A percentile compares a stretch with the other conserved stretches of the same genome.
phyloP scores from a whole-genome alignment of 2,113 vertebrate genomes.

The Craseonycteris thonglongyai region DNA sequence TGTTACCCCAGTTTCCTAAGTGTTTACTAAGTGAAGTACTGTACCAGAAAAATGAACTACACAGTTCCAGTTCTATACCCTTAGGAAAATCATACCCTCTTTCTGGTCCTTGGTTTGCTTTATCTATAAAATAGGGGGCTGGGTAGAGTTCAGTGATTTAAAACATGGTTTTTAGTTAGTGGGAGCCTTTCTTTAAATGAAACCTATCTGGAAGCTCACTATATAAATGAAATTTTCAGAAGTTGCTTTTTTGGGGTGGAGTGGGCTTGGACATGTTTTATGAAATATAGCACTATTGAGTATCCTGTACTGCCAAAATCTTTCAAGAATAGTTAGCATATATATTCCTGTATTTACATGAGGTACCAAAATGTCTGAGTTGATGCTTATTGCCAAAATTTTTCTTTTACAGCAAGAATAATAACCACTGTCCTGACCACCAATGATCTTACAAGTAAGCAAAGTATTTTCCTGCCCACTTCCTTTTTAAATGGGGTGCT shows the following conservation, averaged over 20 bases:
- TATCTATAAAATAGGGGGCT: background rate
- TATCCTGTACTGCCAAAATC: background rate
- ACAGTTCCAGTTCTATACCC: background rate
- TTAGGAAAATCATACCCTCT: background rate
- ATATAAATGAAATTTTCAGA: background rate
- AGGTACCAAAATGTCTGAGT: background rate
- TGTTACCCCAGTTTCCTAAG: background rate
- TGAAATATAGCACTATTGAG: background rate
- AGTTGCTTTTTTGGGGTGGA: background rate
- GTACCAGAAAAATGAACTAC: background rate
- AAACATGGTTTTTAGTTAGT: background rate
- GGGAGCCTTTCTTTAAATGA: background rate
- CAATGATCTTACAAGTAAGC: constrained; percentile 88
- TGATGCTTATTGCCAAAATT: background rate
- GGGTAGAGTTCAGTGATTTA: background rate
- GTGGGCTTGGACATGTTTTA: too few species aligned
- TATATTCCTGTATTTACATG: background rate
- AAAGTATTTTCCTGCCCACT: background rate
- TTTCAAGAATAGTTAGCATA: background rate
- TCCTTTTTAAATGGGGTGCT: background rate
- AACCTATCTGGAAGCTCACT: background rate
- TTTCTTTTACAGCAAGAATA: constrained; percentile 88
- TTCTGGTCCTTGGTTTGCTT: background rate
- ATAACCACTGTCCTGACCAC: constrained; percentile 91
- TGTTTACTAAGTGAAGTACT: background rate